phyloP scores from a whole-genome alignment of 2,797 vertebrate species.

The Eupleurogrammus muticus region DNA sequence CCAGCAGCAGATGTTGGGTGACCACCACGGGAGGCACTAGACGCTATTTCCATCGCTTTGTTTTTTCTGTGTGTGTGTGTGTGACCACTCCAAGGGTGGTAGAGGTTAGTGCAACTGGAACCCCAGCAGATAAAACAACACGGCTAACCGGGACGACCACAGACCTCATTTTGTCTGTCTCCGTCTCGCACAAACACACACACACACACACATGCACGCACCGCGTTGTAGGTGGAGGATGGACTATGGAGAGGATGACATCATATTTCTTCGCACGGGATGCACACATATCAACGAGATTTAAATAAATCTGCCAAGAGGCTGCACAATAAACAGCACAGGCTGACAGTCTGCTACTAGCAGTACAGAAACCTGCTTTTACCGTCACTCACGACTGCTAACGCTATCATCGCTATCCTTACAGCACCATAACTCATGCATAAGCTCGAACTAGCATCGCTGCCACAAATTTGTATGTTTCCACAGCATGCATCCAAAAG shows the following conservation, averaged over 20 bases:
- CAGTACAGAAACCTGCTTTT: too few species aligned
- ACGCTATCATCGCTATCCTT: too few species aligned
- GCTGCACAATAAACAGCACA: too few species aligned
- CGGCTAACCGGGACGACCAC: conserved; percentile 46
- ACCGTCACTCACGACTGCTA: too few species aligned
- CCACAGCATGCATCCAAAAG: neutral
- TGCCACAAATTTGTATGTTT: neutral
- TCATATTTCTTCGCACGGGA: conserved; percentile 4
- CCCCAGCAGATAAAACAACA: conserved; percentile 57
- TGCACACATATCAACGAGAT: neutral
- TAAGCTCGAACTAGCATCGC: too few species aligned
- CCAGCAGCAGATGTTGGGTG: conserved; percentile 75
- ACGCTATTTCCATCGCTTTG: conserved; percentile 59
- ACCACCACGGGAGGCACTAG: conserved; percentile 62
- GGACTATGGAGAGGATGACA: conserved; percentile 32
- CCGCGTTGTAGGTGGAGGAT: conserved; percentile 20
- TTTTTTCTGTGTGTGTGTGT: conserved; percentile 37
- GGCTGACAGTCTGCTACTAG: too few species aligned
- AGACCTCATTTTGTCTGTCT: conserved; percentile 26
- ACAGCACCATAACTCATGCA: too few species aligned
- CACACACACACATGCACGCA: conserved; percentile 7
- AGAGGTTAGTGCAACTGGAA: conserved; percentile 69
- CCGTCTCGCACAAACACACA: neutral
- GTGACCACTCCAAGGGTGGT: conserved; percentile 55
- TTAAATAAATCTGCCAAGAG: too few species aligned